Evolutionary conservation across 2,113 vertebrate genomes (phyloP), one percentile per base, ranked within the genome.

Genomic region (Suncus etruscus): DNA sequence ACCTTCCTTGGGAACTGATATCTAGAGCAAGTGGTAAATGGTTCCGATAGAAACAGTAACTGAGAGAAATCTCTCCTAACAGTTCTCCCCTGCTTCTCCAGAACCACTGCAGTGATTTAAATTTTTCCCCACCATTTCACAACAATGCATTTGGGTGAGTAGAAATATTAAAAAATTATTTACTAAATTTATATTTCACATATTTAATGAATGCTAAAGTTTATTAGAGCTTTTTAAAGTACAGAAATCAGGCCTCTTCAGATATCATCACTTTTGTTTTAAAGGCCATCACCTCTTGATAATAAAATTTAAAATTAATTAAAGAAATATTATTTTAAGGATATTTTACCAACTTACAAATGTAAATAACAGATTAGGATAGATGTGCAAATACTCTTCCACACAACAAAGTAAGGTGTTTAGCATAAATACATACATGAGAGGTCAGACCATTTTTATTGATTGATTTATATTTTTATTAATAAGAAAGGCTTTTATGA

Each of bases 41-140:
- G 97, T 97, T 98, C 96, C 97, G 96, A 97, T 96, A 95, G 96
- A 96, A 97, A 98, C 97, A 66, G 96, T 97, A 95, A 96, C 96
- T 87, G 97, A 92, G 95, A 93, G 87, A 97, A 97, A 95, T 92
- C 84, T 97, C 92, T 95, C 70, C 69, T 90, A 80, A 87, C 54
- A 90, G 74, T 77, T 95, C 66, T 89, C 94, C 85, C 93, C 80
- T 92, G 86, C 93, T 90, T 74, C 94, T 96, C 94, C 92, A 93
- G 63, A 39, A 39, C 22, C 11, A 94, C 84, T 25, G 83, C 45
- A 82, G 48, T 58, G 10, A 77, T 22, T 32, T 39, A 74, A 0
- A 18, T 58, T 16, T 63, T 91, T 95, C 94, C 92, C 82, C 79
- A 91, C 73, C 73, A 20, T 83, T 96, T 95, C 94, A 88, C 39